A percentile compares a stretch with the other conserved stretches of the same genome.
Conservation (phyloP, 2,797 vertebrate genomes). For the Mormyrops attenuatus region DNA sequence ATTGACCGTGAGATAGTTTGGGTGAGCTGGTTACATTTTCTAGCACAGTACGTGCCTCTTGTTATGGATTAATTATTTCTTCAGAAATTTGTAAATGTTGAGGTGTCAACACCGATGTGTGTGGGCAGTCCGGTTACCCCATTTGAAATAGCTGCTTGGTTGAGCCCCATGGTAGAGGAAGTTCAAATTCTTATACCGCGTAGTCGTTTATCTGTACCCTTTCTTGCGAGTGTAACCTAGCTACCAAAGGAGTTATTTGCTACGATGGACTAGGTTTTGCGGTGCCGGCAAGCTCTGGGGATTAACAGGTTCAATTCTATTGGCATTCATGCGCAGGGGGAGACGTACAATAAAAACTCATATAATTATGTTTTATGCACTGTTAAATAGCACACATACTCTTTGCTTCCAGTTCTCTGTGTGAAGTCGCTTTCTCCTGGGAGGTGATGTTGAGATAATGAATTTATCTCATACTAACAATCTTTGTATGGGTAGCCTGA, state of each 20-base stretch:
- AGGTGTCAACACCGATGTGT: not conserved
- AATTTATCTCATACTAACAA: constrained; percentile 9
- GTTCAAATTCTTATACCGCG: constrained; percentile 27
- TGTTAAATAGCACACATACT: not conserved
- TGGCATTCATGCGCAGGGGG: constrained; percentile 18
- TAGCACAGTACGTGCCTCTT: not conserved
- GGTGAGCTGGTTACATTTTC: not conserved
- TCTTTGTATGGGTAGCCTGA: constrained; percentile 1
- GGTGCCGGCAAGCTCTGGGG: constrained; percentile 22
- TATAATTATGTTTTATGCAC: not conserved
- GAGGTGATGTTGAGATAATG: not conserved
- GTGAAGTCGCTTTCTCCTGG: not conserved
- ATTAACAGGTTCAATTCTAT: constrained; percentile 8
- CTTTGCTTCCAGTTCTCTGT: constrained; percentile 1
- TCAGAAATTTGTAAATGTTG: not conserved
- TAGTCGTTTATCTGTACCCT: constrained; percentile 41
- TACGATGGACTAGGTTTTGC: constrained; percentile 51
- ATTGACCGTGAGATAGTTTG: not conserved
- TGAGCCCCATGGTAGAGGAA: not conserved
- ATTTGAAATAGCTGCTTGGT: not conserved
- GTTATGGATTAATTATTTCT: not conserved
- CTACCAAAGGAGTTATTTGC: constrained; percentile 48
- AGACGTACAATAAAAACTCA: constrained; percentile 7
- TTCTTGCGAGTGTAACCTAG: constrained; percentile 43
- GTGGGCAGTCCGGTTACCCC: not conserved